Evolutionary conservation across 2,797 vertebrate species (phyloP), one percentile per base, ranked within the genome.

Genomic region (Dicrostonyx torquatus): DNA sequence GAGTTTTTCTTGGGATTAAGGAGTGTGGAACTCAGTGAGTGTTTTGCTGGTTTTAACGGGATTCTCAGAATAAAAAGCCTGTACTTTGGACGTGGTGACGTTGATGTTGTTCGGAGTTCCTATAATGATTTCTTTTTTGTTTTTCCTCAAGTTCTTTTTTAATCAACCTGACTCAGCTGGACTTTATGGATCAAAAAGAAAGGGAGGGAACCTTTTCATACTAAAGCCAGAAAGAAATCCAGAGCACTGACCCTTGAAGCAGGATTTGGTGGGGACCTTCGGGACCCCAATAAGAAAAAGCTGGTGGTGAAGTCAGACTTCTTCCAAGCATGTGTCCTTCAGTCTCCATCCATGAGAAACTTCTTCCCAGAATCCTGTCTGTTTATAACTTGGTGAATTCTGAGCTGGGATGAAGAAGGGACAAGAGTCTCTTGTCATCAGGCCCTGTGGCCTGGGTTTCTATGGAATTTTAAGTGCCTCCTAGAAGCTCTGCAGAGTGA

Each of bases 101-200:
- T 96, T 89, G 40, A 43, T 76, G 34, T 73, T 91, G 60, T 92
- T 96, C 95, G 79, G 85, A 80, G 68, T 95, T 97, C 93, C 89
- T 92, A 15, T 90, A 96, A 93, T 94, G 87, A 94, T 95, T 94
- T 94, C 77, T 88, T 93, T 92, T 91, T 91, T 91, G 66, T 95
- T 97, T 97, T 91, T 37, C 55, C 37, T 66, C 78, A 55, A 83
- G 75, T 64, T 91, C 37, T 95, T 94, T 90, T 87, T 96, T 53
- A 93, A 95, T 70, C 66, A 80, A 22, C 43, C 77, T 82, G 76
- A 91, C 77, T 97, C 87, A 83, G 84, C 48, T 95, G 53, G 86
- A 89, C 29, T 48, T 92, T 88, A 92, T 13, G 18, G 20, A 88
- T 70, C 83, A 66, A 60, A 34, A 79, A 45, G 58, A 48, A 0